Percentiles rank a stretch among this genome's conserved stretches.
These are phyloP conservation scores for Rhinopomastus cyanomelas DNA, from an alignment of 2,113 vertebrate species.

Conservation along the genomic window DNA sequence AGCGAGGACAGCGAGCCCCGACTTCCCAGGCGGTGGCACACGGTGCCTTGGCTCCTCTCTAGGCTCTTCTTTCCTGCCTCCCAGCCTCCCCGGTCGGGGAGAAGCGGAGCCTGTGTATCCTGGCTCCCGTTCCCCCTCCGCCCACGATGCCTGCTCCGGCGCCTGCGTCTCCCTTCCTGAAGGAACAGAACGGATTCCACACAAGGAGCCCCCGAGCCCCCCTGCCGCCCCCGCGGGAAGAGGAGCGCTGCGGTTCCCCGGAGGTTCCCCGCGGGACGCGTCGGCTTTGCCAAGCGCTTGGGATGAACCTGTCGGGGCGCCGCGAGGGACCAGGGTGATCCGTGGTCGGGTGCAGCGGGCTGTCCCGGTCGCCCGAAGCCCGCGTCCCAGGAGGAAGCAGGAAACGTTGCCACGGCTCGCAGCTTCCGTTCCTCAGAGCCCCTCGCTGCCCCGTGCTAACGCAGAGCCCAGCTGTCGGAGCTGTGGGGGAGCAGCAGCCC, in stretches of 20 bases:
- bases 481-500: slow-evolving; percentile 25
- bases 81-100: not conserved
- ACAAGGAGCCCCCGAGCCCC: no score
- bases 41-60: not conserved
- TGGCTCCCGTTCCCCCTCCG: not conserved
- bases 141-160: not conserved
- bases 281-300: not conserved
- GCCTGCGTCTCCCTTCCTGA: not conserved
- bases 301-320: not conserved
- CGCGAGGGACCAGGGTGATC: not conserved
- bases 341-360: not conserved
- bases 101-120: not conserved
- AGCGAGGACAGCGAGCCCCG: not conserved
- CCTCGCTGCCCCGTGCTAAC: not conserved
- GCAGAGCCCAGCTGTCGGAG: slow-evolving; percentile 25
- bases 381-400: not conserved
- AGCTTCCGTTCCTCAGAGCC: not conserved
- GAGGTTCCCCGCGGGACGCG: not conserved
- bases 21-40: not conserved
- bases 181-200: not conserved
- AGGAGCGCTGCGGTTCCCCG: not conserved
- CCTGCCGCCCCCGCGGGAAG: not conserved
- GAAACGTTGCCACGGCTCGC: slow-evolving; percentile 1
- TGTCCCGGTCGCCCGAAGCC: not conserved
- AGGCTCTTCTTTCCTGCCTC: not conserved